Evolutionary conservation across 2,888 invertebrate species (phyloP).

Genomic region (Lycophotia porphyrea): DNA sequence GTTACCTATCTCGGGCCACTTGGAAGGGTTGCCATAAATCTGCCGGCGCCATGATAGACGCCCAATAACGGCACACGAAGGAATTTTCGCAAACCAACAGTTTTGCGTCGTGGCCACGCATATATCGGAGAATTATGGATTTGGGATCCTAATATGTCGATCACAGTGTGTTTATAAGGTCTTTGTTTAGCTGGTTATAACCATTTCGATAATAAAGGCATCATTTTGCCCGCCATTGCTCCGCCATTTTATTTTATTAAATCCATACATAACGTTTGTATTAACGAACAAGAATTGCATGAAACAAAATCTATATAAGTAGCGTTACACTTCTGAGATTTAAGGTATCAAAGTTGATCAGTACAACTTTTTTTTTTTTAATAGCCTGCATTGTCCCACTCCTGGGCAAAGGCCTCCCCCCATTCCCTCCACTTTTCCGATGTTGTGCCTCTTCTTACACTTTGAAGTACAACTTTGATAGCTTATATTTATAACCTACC

Average conservation of each 20-base stretch:
- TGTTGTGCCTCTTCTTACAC: too few species aligned
- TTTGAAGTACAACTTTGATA: neutral
- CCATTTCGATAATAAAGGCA: neutral
- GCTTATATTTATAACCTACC: too few species aligned
- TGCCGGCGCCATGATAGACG: conserved; percentile 24
- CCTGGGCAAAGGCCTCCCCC: too few species aligned
- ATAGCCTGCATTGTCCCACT: too few species aligned
- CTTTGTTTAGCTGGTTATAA: neutral
- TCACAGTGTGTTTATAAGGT: conserved; percentile 8
- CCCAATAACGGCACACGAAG: conserved; percentile 25
- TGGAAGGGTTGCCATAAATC: conserved; percentile 55
- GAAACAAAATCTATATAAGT: neutral
- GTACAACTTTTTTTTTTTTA: neutral
- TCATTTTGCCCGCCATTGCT: neutral
- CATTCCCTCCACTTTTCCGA: too few species aligned
- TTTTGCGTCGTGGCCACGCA: conserved; percentile 29
- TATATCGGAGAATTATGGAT: conserved; percentile 31
- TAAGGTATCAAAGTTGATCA: neutral
- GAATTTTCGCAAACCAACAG: conserved; percentile 35
- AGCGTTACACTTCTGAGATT: neutral
- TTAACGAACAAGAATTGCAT: neutral
- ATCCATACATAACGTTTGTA: too few species aligned
- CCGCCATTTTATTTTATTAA: too few species aligned
- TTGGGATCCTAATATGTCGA: neutral
- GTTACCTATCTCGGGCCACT: conserved; percentile 30